phyloP scores from a whole-genome alignment of 2,797 vertebrate genomes.

The Alcedo quadribrachys region DNA sequence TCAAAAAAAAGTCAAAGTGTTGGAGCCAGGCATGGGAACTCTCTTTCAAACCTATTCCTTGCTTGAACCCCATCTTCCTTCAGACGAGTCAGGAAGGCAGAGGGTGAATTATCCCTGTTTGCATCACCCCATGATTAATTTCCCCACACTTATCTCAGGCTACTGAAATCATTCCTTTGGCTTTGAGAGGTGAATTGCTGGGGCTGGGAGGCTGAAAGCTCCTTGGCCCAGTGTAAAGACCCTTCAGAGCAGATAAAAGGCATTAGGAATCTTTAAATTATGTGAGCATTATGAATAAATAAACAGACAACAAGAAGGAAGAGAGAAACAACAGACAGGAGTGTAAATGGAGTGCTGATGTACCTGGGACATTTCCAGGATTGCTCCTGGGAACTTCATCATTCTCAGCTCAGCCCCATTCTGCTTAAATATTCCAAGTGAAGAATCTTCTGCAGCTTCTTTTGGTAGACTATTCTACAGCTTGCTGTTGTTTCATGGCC shows the following conservation, averaged over 20 bases:
- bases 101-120: background rate
- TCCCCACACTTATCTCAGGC: background rate
- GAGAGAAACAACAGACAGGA: background rate
- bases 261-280: background rate
- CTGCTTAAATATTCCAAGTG: accelerated
- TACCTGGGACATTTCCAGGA: background rate
- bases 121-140: background rate
- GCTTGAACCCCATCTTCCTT: background rate
- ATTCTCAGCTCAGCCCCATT: accelerated
- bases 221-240: background rate
- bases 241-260: background rate
- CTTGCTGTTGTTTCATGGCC: background rate
- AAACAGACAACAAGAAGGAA: background rate
- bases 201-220: background rate
- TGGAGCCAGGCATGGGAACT: background rate
- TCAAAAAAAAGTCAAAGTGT: background rate
- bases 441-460: background rate
- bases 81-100: background rate
- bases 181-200: background rate
- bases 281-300: background rate
- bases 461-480: background rate
- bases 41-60: background rate
- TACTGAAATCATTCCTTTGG: background rate
- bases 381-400: background rate
- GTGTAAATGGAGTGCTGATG: background rate